Percentiles rank a stretch among this genome's conserved stretches.
Conservation (phyloP, 2,888 invertebrate genomes). For the Lepeophtheirus nordmannii region DNA sequence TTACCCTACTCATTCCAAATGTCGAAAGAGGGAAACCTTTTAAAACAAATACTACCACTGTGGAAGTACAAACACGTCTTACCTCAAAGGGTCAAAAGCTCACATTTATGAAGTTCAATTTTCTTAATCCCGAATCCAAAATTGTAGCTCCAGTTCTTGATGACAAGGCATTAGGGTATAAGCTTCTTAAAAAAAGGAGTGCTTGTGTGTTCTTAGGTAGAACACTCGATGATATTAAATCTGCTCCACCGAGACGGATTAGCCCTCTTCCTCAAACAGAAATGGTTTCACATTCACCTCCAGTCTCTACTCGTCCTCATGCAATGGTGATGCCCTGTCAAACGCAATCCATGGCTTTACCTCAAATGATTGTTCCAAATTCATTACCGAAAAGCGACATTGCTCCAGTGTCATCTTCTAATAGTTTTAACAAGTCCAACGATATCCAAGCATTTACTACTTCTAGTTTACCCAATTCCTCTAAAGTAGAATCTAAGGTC, state of each 20-base stretch:
- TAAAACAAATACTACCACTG: not conserved
- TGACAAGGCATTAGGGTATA: constrained; percentile 7
- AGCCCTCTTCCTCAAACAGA: not conserved
- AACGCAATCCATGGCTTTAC: not conserved
- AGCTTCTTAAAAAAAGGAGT: constrained; percentile 17
- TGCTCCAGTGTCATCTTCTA: not conserved
- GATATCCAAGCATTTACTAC: not conserved
- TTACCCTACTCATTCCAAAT: constrained; percentile 21
- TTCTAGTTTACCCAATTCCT: not conserved
- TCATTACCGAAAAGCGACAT: not conserved
- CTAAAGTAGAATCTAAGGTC: not conserved
- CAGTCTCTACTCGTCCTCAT: not conserved
- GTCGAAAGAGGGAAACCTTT: constrained; percentile 20
- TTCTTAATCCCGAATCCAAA: constrained; percentile 2
- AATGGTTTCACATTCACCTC: not conserved
- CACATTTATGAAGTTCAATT: constrained; percentile 22
- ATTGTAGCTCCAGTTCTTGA: constrained; percentile 16
- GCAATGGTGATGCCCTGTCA: not conserved
- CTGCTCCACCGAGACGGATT: not conserved
- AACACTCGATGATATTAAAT: not conserved
- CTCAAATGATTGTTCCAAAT: not conserved
- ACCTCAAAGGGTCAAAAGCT: constrained; percentile 10
- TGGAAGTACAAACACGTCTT: constrained; percentile 8
- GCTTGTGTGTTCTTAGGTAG: constrained; percentile 20
- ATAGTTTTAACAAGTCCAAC: not conserved